Evolutionary conservation across 2,113 vertebrate species (phyloP).

Genomic region (Gasterosteus nipponicus): DNA sequence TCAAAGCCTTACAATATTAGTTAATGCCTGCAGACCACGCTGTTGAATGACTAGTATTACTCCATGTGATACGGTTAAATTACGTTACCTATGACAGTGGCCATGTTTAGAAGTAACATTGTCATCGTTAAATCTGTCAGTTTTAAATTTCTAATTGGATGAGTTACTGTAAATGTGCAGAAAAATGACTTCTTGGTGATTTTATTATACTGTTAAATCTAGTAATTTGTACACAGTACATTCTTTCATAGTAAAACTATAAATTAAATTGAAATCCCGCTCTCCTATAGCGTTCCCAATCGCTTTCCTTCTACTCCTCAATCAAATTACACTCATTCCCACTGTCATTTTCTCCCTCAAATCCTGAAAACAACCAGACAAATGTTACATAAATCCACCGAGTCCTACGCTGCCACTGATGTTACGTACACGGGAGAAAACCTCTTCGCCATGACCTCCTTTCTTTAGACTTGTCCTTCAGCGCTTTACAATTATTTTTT

Average conservation of each 20-base stretch:
- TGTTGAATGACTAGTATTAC: background rate
- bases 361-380: slow-evolving; percentile 34
- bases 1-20: background rate
- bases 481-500: background rate
- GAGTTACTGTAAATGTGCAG: background rate
- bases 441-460: too few species aligned
- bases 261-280: slow-evolving; percentile 6
- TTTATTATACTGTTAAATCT: background rate
- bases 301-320: background rate
- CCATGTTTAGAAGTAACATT: background rate
- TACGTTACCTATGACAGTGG: background rate
- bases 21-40: background rate
- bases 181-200: background rate
- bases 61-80: background rate
- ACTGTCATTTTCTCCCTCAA: slow-evolving; percentile 22
- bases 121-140: background rate
- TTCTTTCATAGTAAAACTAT: slow-evolving; percentile 19
- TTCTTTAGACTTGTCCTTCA: slow-evolving; percentile 26
- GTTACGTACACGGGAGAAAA: slow-evolving; percentile 24
- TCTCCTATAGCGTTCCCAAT: background rate
- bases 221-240: slow-evolving; percentile 11
- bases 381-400: slow-evolving; percentile 48
- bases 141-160: background rate
- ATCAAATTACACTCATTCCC: slow-evolving; percentile 31
- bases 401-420: slow-evolving; percentile 43